phyloP scores from a whole-genome alignment of 2,797 vertebrate genomes.

The Danio tinwini region DNA sequence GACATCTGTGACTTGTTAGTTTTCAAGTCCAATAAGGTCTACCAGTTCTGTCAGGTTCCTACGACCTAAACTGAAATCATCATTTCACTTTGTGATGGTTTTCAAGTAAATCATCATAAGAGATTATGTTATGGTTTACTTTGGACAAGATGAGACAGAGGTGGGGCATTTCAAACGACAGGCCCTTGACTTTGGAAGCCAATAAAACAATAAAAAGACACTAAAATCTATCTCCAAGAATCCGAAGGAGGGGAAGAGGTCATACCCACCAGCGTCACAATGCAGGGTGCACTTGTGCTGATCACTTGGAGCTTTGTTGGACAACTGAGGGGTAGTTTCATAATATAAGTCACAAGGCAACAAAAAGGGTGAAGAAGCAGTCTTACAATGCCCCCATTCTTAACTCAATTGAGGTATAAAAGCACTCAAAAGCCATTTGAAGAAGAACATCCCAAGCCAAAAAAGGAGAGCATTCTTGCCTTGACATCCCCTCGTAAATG shows the following conservation, averaged over 20 bases:
- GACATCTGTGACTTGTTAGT: neutral
- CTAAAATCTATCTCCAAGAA: conserved; percentile 51
- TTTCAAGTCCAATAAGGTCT: neutral
- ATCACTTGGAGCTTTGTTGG: conserved; percentile 50
- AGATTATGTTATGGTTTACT: conserved; percentile 26
- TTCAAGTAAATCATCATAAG: neutral
- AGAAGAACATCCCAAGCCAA: conserved; percentile 57
- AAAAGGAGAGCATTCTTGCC: conserved; percentile 57
- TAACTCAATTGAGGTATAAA: conserved; percentile 58
- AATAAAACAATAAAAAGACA: conserved; percentile 63
- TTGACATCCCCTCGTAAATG: conserved; percentile 58
- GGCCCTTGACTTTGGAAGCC: conserved; percentile 63
- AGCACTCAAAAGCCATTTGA: conserved; percentile 55
- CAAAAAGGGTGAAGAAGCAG: conserved; percentile 49
- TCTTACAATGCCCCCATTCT: conserved; percentile 58
- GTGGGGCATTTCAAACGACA: conserved; percentile 64
- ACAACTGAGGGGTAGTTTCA: conserved; percentile 53
- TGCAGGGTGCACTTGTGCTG: conserved; percentile 43
- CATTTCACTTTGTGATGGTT: neutral
- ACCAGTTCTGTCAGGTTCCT: neutral
- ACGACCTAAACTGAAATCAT: neutral
- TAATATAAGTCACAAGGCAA: conserved; percentile 58
- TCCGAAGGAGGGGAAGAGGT: conserved; percentile 53
- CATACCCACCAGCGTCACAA: conserved; percentile 56
- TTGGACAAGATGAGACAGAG: conserved; percentile 38